phyloP scores from a whole-genome alignment of 2,113 vertebrate species.

The Pardalotus punctatus region DNA sequence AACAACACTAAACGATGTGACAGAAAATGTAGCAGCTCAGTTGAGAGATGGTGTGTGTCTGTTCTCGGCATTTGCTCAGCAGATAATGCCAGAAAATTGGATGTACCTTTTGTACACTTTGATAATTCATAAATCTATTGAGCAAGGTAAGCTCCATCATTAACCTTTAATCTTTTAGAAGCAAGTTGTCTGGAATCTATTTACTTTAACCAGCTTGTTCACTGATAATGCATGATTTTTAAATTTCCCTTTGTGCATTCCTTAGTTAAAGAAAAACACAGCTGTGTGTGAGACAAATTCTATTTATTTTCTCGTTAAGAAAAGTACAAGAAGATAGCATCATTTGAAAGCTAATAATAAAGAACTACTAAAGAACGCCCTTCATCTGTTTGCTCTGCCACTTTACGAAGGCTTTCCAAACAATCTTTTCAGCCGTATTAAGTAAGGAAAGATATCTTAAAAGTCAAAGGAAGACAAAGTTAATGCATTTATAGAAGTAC shows the following conservation, averaged over 20 bases:
- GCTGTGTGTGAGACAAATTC: conserved; percentile 75
- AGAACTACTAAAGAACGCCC: conserved; percentile 75
- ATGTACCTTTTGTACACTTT: conserved; percentile 71
- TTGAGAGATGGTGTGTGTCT: conserved; percentile 20
- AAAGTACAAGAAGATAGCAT: conserved; percentile 80
- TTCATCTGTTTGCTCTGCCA: conserved; percentile 80
- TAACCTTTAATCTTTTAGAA: conserved; percentile 79
- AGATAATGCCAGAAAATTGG: conserved; percentile 68
- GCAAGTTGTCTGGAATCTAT: conserved; percentile 72
- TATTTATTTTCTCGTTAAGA: conserved; percentile 83
- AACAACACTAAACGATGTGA: conserved; percentile 46
- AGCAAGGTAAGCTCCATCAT: conserved; percentile 73
- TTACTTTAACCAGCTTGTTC: conserved; percentile 75
- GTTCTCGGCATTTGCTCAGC: conserved; percentile 25
- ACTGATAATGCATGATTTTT: conserved; percentile 76
- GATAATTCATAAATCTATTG: conserved; percentile 83
- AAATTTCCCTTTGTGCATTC: conserved; percentile 78
- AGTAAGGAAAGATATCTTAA: conserved; percentile 78
- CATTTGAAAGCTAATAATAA: conserved; percentile 74
- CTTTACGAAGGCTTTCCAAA: conserved; percentile 82
- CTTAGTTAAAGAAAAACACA: conserved; percentile 79
- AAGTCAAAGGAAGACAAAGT: conserved; percentile 82
- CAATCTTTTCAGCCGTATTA: conserved; percentile 79
- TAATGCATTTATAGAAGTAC: conserved; percentile 82
- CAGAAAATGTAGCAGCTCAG: conserved; percentile 47